phyloP scores from a whole-genome alignment of 2,888 invertebrate species.

The Gastracanthus pulcherrimus region DNA sequence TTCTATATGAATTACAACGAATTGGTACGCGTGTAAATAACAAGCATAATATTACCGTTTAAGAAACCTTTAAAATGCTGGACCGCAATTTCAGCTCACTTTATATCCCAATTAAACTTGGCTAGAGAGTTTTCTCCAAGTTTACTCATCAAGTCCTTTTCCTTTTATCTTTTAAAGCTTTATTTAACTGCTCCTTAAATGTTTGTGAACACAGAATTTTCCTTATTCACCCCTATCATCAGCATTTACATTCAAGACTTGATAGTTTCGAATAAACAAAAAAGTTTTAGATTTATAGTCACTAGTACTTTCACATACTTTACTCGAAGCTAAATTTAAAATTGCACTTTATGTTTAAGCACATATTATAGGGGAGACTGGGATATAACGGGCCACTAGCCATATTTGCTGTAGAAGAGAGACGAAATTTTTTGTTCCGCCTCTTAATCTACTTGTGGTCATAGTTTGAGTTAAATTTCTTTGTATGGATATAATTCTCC shows the following conservation, averaged over 20 bases:
- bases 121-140: slow-evolving; percentile 30
- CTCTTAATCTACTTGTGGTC: no score
- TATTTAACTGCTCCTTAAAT: not conserved
- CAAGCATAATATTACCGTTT: not conserved
- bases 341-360: not conserved
- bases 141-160: slow-evolving; percentile 9
- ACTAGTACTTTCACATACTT: not conserved
- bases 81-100: slow-evolving; percentile 13
- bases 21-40: not conserved
- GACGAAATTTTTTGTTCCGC: no score
- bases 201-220: not conserved
- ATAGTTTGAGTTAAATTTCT: no score
- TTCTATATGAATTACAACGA: not conserved
- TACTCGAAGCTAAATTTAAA: not conserved
- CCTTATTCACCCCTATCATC: not conserved
- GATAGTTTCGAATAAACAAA: not conserved
- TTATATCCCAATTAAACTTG: slow-evolving; percentile 40
- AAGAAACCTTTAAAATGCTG: slow-evolving; percentile 8
- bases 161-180: slow-evolving; percentile 19
- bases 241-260: not conserved
- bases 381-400: no score
- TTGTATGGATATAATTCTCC: no score
- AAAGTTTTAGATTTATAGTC: not conserved
- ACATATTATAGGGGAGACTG: no score
- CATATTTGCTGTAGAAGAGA: no score